Base-by-base conservation (phyloP, 2,888 invertebrate genomes). In the Stenchaetothrips biformis region DNA sequence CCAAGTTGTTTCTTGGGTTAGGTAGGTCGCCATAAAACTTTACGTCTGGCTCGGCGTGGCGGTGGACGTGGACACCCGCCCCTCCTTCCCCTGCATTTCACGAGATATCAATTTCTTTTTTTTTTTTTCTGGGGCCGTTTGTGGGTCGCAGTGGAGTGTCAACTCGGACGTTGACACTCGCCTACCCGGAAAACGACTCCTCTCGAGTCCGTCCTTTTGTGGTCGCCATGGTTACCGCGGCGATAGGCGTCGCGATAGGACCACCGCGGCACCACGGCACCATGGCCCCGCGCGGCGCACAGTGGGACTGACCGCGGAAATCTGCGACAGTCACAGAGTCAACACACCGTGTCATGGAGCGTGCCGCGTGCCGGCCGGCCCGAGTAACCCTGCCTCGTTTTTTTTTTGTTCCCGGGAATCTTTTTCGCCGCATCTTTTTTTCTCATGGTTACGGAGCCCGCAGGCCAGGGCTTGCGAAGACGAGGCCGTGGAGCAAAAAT, bases 81-180 rank as follows among this genome's bases (percentile, higher is more conserved):
- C 37, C 37, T 37, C 37, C 37, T 37, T 37, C 37, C 37, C 37
- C 37, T 37, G 37, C 37, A 37, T 37, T 37, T 37, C 37, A 37
- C 37, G 37, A 37, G 37, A 37, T 37, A 37, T 74, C 67, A n/a
- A 47, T 48, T 67, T 25, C 59, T 53, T 79, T 79, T 53, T 59
- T 48, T 67, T 25, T 67, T 53, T 79, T 79, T 53, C 79, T 53
- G 27, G 78, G 83, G 83, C 49, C 83, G 77, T 74, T 82, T 79
- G 9, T 80, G 25, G 78, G 37, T 37, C 37, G 37, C 37, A 4
- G 37, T 37, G 37, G 37, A 37, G 2, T 1, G 37, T 1, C 4
- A 37, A 1, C 37, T 37, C 37, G 37, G 37, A 37, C 37, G 37
- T 37, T 37, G 37, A 37, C 37, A 37, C 37, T 1, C 37, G 37